Evolutionary conservation across 2,113 vertebrate species (phyloP), one percentile per base, ranked within the genome.

Genomic region (Gymnobelideus leadbeateri): DNA sequence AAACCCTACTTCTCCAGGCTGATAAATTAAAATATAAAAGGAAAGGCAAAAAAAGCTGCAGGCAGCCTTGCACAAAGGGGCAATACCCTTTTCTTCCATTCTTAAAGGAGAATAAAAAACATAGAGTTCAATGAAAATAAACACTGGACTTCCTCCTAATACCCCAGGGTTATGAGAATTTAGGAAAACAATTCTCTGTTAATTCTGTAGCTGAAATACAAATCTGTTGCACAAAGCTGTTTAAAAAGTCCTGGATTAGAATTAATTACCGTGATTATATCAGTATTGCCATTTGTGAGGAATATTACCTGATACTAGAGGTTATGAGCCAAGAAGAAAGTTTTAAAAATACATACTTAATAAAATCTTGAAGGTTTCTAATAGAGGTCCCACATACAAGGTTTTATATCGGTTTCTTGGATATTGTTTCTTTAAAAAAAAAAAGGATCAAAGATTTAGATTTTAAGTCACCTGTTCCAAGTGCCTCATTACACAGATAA

Each of bases 21-120:
- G 89, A 92, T 89, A 93, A 93, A 51, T 91, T 47, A 94, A 89
- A 95, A 92, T 93, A 92, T 52, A 95, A 89, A 95, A n/a, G 89
- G 43, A 96, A 94, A 0, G 47, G 28, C 50, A 84, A 96, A 93
- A 53, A 95, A 21, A 19, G 16, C 68, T 61, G n/a, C 92, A 94
- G 91, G 89, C n/a, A 53, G 52, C 89, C 51, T 84, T 95, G 23
- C 0, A 21, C 21, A 90, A 57, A 54, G 90, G 92, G 57, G 91
- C 37, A 46, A 0, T 92, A 91, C 84, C 50, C 90, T 43, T 93
- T 91, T 50, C 54, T 16, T 91, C 61, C 90, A 77, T 89, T 54
- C 25, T 77, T 89, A 57, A 92, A 92, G 54, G 57, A 46, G 51
- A 54, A 68, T n/a, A 47, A 94, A 49, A 92, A 95, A 89, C 53